These are phyloP conservation scores for Carlito syrichta DNA, from an alignment of 2,113 vertebrate genomes.

Conservation along the genomic window DNA sequence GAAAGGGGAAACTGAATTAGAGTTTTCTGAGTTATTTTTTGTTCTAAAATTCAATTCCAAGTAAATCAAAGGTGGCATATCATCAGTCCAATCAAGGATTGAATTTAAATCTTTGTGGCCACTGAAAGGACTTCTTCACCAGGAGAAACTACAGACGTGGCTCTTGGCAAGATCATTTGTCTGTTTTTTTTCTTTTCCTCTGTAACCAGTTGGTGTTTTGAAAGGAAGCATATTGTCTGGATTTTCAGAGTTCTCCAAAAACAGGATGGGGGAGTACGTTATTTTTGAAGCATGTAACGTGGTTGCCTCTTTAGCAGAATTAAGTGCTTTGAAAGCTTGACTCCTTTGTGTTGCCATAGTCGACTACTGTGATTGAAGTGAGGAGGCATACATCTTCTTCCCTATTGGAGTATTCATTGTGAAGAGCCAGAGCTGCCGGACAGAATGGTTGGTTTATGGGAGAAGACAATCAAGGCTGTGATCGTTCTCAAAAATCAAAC, in stretches of 20 bases:
- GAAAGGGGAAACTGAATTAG: background rate
- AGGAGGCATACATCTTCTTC: background rate
- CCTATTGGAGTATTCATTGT: slow-evolving; percentile 40
- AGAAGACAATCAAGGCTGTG: background rate
- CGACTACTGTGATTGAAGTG: slow-evolving; percentile 29
- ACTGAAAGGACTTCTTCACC: slow-evolving; percentile 46
- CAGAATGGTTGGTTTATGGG: background rate
- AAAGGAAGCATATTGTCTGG: slow-evolving; percentile 82
- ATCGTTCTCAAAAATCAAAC: background rate
- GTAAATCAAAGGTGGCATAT: slow-evolving; percentile 17
- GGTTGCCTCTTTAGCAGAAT: slow-evolving; percentile 67
- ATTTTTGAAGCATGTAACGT: slow-evolving; percentile 71
- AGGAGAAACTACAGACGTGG: slow-evolving; percentile 68
- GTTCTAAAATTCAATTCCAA: slow-evolving; percentile 31
- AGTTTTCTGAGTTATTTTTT: slow-evolving; percentile 14
- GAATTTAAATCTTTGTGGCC: slow-evolving; percentile 36
- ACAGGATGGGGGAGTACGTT: slow-evolving; percentile 64
- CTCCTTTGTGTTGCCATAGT: slow-evolving; percentile 40
- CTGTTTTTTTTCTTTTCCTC: slow-evolving; percentile 71
- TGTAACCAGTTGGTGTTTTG: slow-evolving; percentile 84
- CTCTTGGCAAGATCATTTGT: slow-evolving; percentile 80
- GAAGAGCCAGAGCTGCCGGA: background rate
- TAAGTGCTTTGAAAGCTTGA: slow-evolving; percentile 69
- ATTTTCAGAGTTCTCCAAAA: slow-evolving; percentile 70
- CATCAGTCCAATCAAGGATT: slow-evolving; percentile 1